Conservation (phyloP, 2,888 invertebrate genomes). For the Stenolophus ochropezus region DNA sequence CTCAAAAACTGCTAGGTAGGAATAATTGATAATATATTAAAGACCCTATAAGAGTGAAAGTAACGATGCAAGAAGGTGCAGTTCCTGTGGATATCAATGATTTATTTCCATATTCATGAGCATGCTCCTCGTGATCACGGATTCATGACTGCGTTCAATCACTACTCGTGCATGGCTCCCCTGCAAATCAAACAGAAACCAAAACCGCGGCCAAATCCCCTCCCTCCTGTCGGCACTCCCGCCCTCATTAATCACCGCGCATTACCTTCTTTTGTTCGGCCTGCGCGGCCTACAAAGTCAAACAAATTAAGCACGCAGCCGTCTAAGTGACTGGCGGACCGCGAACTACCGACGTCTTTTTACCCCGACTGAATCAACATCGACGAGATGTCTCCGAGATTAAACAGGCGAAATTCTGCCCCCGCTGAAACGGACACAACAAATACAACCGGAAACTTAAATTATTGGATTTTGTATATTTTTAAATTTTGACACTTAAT, state of each 20-base stretch:
- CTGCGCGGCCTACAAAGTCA: constrained; percentile 19
- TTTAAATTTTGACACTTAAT: no score
- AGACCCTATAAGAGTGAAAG: not conserved
- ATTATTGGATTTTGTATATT: no score
- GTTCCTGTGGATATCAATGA: not conserved
- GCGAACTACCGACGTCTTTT: constrained; percentile 19
- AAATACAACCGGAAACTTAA: no score
- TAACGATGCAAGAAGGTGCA: not conserved
- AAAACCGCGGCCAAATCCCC: constrained; percentile 9
- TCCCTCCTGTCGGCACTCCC: constrained; percentile 5
- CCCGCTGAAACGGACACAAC: no score
- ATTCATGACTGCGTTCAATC: constrained; percentile 14
- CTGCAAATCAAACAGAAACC: constrained; percentile 29
- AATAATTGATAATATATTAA: not conserved
- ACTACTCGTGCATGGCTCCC: not conserved
- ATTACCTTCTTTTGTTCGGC: constrained; percentile 37
- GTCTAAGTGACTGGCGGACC: constrained; percentile 40
- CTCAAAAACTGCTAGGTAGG: no score
- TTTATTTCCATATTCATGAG: constrained; percentile 3
- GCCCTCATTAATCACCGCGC: constrained; percentile 21
- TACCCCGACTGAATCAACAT: not conserved
- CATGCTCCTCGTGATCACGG: not conserved
- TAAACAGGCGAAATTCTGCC: no score
- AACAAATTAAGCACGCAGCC: constrained; percentile 43
- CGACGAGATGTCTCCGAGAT: no score